Conservation (phyloP, 2,888 invertebrate genomes). For the Ceramica pisi region DNA sequence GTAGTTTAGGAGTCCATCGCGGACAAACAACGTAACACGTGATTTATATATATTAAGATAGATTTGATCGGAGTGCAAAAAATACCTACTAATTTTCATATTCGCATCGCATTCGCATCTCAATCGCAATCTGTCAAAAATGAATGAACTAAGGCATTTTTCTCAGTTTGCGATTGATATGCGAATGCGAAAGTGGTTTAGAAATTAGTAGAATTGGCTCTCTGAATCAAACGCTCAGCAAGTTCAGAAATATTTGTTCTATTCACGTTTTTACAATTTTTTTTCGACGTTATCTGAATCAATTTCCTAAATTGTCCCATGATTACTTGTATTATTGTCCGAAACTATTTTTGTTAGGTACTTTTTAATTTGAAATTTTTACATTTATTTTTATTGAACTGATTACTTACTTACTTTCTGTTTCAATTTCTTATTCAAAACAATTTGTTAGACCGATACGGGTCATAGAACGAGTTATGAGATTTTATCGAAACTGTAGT, state of each 20-base stretch:
- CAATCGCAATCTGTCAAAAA: no score
- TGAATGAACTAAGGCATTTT: no score
- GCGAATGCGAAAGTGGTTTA: no score
- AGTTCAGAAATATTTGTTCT: background rate
- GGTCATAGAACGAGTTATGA: background rate
- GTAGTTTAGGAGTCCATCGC: no score
- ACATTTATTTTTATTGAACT: constrained; percentile 6
- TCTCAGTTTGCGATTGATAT: no score
- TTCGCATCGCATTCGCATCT: no score
- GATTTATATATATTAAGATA: no score
- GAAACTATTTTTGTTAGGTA: constrained; percentile 18
- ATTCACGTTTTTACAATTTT: background rate
- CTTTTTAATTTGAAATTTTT: constrained; percentile 19
- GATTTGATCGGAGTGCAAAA: no score
- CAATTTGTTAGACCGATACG: background rate
- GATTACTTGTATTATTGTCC: background rate
- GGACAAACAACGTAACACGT: no score
- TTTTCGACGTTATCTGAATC: background rate
- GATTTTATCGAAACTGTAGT: background rate
- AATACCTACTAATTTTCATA: no score
- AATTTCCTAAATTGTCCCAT: constrained; percentile 24
- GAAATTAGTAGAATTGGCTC: no score
- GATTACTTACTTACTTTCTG: constrained; percentile 5
- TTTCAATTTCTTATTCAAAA: background rate
- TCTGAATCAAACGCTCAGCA: no score